phyloP scores from a whole-genome alignment of 2,888 invertebrate genomes.

The Temnothorax rugatulus region DNA sequence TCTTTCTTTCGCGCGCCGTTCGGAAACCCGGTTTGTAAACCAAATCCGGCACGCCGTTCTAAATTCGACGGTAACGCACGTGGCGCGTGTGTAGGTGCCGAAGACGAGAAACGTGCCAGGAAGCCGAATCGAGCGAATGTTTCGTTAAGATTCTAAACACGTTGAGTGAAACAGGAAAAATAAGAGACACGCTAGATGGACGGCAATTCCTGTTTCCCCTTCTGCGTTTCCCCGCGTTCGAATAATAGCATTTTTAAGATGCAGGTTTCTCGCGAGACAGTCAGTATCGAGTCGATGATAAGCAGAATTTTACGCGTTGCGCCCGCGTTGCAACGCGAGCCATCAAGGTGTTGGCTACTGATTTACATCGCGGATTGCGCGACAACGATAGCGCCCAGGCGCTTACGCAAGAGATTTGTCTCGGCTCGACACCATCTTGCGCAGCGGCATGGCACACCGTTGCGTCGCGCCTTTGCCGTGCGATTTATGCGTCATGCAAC shows the following conservation, averaged over 20 bases:
- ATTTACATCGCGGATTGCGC: slow-evolving; percentile 51
- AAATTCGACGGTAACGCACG: slow-evolving; percentile 6
- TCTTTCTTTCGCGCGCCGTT: background rate
- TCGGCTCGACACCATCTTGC: slow-evolving; percentile 52
- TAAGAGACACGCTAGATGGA: background rate
- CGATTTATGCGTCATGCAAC: slow-evolving; percentile 51
- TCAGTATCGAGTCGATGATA: background rate
- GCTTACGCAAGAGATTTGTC: slow-evolving; percentile 67
- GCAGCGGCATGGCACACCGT: slow-evolving; percentile 51
- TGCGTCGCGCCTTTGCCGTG: slow-evolving; percentile 21
- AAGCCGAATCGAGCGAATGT: background rate
- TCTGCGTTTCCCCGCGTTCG: too few species aligned
- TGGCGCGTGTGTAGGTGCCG: background rate
- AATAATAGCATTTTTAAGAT: background rate
- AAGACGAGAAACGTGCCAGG: background rate
- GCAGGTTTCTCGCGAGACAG: background rate
- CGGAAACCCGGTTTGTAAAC: slow-evolving; percentile 36
- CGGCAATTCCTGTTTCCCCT: background rate
- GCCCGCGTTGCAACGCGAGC: background rate
- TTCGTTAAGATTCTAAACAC: slow-evolving; percentile 3
- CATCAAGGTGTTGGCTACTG: slow-evolving; percentile 30
- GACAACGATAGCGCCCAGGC: slow-evolving; percentile 16
- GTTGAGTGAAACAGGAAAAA: background rate
- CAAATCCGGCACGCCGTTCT: slow-evolving; percentile 36
- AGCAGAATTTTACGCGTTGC: background rate